phyloP scores from a whole-genome alignment of 2,797 vertebrate species.

The Cottoperca gobio region DNA sequence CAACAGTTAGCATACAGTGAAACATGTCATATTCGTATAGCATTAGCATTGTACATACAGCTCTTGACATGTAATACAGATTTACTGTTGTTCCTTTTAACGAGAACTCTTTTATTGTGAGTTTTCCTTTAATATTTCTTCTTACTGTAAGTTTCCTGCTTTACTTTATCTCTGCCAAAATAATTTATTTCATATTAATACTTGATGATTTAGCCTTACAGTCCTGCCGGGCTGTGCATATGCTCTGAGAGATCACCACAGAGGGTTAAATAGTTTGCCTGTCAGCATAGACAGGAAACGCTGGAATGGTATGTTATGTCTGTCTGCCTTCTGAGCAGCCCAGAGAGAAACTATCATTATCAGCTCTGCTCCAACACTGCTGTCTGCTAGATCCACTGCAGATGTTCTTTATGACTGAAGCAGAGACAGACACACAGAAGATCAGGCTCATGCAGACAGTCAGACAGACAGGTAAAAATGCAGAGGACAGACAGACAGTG shows the following conservation, averaged over 20 bases:
- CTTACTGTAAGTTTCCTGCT: neutral
- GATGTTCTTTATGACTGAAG: conserved; percentile 74
- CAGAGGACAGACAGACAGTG: conserved; percentile 36
- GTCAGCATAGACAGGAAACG: conserved; percentile 82
- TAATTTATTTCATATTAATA: conserved; percentile 13
- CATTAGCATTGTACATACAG: neutral
- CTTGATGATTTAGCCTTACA: conserved; percentile 3
- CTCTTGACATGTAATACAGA: neutral
- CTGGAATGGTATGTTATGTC: conserved; percentile 84
- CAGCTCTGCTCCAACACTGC: conserved; percentile 71
- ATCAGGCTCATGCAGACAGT: conserved; percentile 27
- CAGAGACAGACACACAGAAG: conserved; percentile 23
- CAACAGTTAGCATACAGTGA: neutral
- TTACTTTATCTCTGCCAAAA: neutral
- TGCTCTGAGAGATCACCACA: conserved; percentile 67
- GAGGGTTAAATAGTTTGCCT: conserved; percentile 82
- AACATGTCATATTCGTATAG: neutral
- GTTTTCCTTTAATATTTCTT: neutral
- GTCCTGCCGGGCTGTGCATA: conserved; percentile 43
- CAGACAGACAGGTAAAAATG: conserved; percentile 33
- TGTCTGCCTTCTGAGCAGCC: conserved; percentile 77
- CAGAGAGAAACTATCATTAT: conserved; percentile 80
- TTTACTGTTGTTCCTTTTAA: neutral
- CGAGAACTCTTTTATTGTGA: neutral
- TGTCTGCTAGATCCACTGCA: conserved; percentile 75